Percentiles rank a stretch among this genome's conserved stretches.
Conservation (phyloP, 2,888 invertebrate species). For the Caenorhabditis becei region DNA sequence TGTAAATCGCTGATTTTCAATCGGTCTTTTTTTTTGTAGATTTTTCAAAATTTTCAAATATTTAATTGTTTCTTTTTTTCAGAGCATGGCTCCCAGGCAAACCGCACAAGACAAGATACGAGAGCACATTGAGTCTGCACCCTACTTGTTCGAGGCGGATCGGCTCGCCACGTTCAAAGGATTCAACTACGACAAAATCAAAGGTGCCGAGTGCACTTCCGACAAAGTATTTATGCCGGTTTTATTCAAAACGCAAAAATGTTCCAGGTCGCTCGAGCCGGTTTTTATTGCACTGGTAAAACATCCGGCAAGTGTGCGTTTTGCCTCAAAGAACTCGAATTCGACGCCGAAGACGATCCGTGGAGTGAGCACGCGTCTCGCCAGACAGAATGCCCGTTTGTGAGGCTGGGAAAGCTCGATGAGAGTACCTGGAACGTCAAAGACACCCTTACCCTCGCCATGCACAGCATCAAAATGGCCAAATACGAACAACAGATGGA, state of each 20-base stretch:
- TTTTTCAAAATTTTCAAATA: neutral
- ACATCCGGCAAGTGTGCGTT: constrained; percentile 54
- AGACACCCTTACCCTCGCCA: constrained; percentile 28
- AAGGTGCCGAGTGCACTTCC: constrained; percentile 50
- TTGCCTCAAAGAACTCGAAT: constrained; percentile 62
- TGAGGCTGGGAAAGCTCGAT: constrained; percentile 53
- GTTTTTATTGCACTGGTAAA: constrained; percentile 49
- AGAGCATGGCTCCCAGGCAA: constrained; percentile 18
- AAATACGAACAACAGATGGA: constrained; percentile 8
- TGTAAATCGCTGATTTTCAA: neutral
- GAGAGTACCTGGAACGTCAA: constrained; percentile 53
- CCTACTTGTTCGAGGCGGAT: constrained; percentile 37
- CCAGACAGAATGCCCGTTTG: constrained; percentile 50
- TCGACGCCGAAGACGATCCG: constrained; percentile 64
- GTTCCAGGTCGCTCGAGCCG: constrained; percentile 62
- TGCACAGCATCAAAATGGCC: constrained; percentile 14
- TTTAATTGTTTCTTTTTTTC: too few relatives aligned
- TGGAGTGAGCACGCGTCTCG: constrained; percentile 63
- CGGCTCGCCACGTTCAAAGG: constrained; percentile 43
- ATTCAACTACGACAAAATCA: constrained; percentile 28
- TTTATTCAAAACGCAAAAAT: neutral
- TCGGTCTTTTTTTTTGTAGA: neutral
- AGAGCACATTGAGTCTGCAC: constrained; percentile 9
- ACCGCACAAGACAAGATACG: neutral
- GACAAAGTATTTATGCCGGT: constrained; percentile 23